phyloP scores from a whole-genome alignment of 30 jellyfish, hydroid and myxozoan species.

The Mastigias papua region DNA sequence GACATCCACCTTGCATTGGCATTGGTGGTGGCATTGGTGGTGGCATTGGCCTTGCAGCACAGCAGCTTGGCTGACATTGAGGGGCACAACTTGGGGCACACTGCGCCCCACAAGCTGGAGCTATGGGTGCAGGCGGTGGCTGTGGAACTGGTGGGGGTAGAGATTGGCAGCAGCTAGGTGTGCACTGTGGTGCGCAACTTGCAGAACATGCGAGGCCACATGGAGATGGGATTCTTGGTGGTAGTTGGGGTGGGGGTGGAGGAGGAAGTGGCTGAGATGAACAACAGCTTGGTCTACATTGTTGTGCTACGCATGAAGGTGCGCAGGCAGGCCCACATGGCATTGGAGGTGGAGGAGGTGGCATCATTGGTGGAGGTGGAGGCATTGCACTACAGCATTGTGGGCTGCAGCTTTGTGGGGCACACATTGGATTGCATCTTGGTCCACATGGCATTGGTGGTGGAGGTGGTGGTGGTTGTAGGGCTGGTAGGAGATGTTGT shows the following conservation, averaged over 20 bases:
- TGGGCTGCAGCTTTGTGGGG: no score
- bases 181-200: conserved; percentile 81
- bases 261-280: conserved; percentile 59
- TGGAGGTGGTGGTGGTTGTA: conserved; percentile 48
- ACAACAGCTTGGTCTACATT: conserved; percentile 54
- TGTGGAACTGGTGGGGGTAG: conserved; percentile 73
- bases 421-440: no score
- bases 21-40: conserved; percentile 35
- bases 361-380: no score
- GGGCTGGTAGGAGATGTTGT: conserved; percentile 56
- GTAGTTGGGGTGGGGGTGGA: conserved; percentile 64
- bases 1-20: conserved; percentile 62
- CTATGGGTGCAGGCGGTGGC: conserved; percentile 53
- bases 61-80: conserved; percentile 52
- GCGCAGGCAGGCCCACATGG: conserved; percentile 57
- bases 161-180: conserved; percentile 80
- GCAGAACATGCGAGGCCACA: conserved; percentile 85
- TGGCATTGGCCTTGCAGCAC: conserved; percentile 29
- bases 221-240: conserved; percentile 70
- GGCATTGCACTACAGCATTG: no score
- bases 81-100: conserved; percentile 47
- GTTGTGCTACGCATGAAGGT: conserved; percentile 59
- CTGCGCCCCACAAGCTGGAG: conserved; percentile 35
- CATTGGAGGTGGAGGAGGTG: conserved; percentile 52
- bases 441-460: no score